phyloP scores from a whole-genome alignment of 2,888 invertebrate species.

The Lasioglossum vierecki region DNA sequence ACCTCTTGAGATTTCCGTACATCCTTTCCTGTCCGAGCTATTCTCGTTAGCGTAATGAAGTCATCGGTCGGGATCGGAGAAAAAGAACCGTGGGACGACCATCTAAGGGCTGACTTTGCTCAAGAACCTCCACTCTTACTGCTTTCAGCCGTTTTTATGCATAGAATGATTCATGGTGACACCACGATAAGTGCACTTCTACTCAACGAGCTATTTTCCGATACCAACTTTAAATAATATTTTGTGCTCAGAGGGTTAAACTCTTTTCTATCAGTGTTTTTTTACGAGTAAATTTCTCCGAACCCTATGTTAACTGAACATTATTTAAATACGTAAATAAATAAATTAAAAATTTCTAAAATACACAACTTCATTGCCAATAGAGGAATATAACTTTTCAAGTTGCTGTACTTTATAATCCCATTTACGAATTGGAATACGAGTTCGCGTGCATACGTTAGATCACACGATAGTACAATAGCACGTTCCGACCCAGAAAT shows the following conservation, averaged over 20 bases:
- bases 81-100: conserved; percentile 30
- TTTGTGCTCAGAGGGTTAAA: too few species aligned
- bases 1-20: conserved; percentile 13
- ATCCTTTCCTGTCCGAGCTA: conserved; percentile 27
- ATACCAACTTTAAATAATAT: background rate
- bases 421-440: background rate
- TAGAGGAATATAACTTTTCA: background rate
- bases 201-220: background rate
- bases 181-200: background rate
- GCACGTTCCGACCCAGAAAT: conserved; percentile 34
- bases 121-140: conserved; percentile 26
- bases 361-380: background rate
- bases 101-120: conserved; percentile 31
- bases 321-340: background rate
- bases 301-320: background rate
- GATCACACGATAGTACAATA: conserved; percentile 17
- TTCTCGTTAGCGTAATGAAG: conserved; percentile 52
- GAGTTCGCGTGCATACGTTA: conserved; percentile 2
- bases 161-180: conserved; percentile 34
- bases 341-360: background rate
- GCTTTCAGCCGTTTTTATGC: conserved; percentile 22
- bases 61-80: conserved; percentile 34
- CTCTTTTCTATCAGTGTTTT: too few species aligned
- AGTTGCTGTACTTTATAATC: background rate
- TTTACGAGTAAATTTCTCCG: background rate